A percentile compares a stretch with the other conserved stretches of the same genome.
These are phyloP conservation scores for Acanthis flammea DNA, from an alignment of 2,797 vertebrate species.

Conservation along the genomic window DNA sequence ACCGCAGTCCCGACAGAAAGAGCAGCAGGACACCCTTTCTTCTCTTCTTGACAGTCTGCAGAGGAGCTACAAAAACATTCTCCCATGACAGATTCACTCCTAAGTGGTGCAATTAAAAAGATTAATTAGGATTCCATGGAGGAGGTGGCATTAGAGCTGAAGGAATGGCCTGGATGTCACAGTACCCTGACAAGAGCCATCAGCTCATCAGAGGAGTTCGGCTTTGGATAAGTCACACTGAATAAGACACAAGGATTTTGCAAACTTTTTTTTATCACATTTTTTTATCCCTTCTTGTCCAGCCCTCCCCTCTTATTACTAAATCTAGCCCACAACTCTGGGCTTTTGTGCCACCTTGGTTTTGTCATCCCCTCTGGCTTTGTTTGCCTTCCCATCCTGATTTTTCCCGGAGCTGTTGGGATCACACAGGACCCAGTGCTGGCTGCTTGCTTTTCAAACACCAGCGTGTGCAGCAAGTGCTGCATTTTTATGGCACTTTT, in stretches of 20 bases:
- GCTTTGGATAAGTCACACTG: neutral
- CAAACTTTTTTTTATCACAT: neutral
- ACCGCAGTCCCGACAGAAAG: fast-evolving
- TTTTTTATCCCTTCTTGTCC: neutral
- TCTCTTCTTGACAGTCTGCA: neutral
- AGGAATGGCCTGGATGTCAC: neutral
- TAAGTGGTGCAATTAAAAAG: neutral
- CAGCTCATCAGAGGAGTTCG: neutral
- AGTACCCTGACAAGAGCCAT: neutral
- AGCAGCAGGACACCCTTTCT: neutral
- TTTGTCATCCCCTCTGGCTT: neutral
- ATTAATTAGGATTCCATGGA: neutral
- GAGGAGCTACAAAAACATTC: neutral
- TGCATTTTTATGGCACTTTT: neutral
- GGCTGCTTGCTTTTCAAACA: neutral
- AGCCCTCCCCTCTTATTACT: neutral
- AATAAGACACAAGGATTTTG: neutral
- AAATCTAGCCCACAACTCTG: neutral
- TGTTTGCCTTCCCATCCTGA: neutral
- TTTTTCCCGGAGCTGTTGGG: neutral
- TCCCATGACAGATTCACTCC: neutral
- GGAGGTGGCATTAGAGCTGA: neutral
- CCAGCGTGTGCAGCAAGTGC: neutral
- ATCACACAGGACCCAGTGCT: neutral
- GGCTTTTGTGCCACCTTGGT: neutral